phyloP scores from a whole-genome alignment of 2,888 invertebrate species.

The Drosophila subsilvestris region DNA sequence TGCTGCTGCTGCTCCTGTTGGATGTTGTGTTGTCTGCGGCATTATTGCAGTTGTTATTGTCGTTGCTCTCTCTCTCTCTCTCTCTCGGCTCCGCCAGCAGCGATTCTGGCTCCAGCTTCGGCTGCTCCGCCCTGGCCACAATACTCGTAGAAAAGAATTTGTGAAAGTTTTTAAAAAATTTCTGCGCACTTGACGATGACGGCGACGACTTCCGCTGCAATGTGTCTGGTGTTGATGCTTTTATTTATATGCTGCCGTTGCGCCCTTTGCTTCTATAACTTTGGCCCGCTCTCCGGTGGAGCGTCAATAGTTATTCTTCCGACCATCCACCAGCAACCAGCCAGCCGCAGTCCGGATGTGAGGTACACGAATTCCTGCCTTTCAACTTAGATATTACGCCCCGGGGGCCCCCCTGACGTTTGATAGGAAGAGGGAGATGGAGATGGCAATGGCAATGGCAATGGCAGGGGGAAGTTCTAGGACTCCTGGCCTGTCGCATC shows the following conservation, averaged over 20 bases:
- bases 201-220: constrained; percentile 74
- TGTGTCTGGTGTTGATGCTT: constrained; percentile 76
- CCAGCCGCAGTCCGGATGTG: constrained; percentile 55
- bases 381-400: constrained; percentile 59
- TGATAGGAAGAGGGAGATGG: constrained; percentile 53
- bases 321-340: constrained; percentile 34
- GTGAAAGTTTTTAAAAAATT: constrained; percentile 73
- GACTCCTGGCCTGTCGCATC: constrained; percentile 54
- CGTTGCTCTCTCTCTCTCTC: constrained; percentile 36
- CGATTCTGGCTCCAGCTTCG: constrained; percentile 15
- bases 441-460: constrained; percentile 16
- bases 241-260: constrained; percentile 55
- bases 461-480: constrained; percentile 53
- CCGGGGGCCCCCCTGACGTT: constrained; percentile 56
- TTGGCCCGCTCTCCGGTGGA: constrained; percentile 60
- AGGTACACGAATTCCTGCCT: constrained; percentile 71
- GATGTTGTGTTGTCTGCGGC: constrained; percentile 74
- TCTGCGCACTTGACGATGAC: constrained; percentile 68
- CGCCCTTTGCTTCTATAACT: constrained; percentile 54
- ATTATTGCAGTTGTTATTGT: constrained; percentile 68
- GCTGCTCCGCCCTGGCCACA: constrained; percentile 58
- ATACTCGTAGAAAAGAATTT: constrained; percentile 64
- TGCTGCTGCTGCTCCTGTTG: constrained; percentile 45
- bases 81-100: background rate
- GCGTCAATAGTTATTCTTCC: constrained; percentile 75